Percentiles rank a stretch among this genome's conserved stretches.
Evolutionary conservation across 1,140 invertebrate genomes (phyloP).

Genomic region (Liolophura sinensis): DNA sequence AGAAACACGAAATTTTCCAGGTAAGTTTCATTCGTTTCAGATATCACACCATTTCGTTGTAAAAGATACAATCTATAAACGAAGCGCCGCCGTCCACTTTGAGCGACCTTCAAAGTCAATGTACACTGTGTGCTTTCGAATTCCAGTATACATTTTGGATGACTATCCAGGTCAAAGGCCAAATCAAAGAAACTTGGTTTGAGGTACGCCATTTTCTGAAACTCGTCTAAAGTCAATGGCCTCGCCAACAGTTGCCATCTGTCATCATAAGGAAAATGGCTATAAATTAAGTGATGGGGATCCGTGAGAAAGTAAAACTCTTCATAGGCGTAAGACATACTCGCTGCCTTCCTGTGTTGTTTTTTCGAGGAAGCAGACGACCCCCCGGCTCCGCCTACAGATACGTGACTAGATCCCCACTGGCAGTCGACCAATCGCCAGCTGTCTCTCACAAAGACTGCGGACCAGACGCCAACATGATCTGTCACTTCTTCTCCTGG

Average conservation of each 20-base stretch:
- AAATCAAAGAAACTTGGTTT: slow-evolving; percentile 39
- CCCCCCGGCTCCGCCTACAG: no score
- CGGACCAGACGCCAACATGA: no score
- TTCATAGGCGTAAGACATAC: slow-evolving; percentile 44
- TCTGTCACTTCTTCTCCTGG: no score
- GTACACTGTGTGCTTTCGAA: slow-evolving; percentile 29
- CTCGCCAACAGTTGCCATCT: slow-evolving; percentile 37
- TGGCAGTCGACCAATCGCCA: no score
- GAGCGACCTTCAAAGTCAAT: slow-evolving; percentile 19
- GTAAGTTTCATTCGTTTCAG: slow-evolving; percentile 5
- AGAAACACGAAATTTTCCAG: slow-evolving; percentile 33
- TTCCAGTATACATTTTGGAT: slow-evolving; percentile 32
- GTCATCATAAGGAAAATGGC: slow-evolving; percentile 59
- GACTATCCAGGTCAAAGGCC: not conserved
- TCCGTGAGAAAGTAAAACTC: slow-evolving; percentile 63
- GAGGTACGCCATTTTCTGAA: slow-evolving; percentile 41
- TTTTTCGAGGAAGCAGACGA: not conserved
- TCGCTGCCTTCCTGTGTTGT: not conserved
- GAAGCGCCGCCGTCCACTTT: slow-evolving; percentile 28
- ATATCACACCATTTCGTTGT: slow-evolving; percentile 4
- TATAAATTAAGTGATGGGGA: slow-evolving; percentile 61
- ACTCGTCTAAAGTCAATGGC: slow-evolving; percentile 28
- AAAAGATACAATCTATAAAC: slow-evolving; percentile 8
- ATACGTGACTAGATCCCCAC: no score
- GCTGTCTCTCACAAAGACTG: no score